phyloP scores from a whole-genome alignment of 2,888 invertebrate genomes.

The Calameuta idolon region DNA sequence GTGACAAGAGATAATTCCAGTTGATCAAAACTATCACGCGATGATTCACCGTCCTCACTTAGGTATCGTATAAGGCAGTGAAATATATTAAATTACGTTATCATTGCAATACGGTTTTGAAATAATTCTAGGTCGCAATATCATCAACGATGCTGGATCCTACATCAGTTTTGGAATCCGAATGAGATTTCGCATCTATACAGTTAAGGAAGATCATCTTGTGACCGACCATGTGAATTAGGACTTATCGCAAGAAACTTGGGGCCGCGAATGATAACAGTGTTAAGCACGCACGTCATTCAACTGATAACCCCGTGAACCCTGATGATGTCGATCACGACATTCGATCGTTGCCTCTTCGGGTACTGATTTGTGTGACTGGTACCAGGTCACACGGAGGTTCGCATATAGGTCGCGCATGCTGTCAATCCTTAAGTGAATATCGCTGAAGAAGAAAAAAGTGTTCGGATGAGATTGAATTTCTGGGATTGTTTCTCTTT shows the following conservation, averaged over 20 bases:
- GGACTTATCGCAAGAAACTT: background rate
- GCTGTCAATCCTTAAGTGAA: background rate
- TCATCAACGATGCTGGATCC: background rate
- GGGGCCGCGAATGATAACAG: background rate
- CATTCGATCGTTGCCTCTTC: background rate
- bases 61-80: background rate
- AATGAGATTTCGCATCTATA: background rate
- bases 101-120: background rate
- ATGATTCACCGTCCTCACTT: background rate
- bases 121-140: background rate
- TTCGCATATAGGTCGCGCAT: background rate
- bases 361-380: background rate
- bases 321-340: background rate
- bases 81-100: background rate
- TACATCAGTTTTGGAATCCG: background rate
- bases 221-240: background rate
- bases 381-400: conserved; percentile 7
- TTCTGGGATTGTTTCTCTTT: background rate
- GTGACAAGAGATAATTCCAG: background rate
- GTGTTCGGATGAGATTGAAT: background rate
- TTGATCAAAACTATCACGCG: background rate
- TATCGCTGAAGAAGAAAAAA: background rate
- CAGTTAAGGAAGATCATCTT: background rate
- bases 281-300: background rate
- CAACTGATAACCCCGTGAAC: conserved; percentile 5